These are phyloP conservation scores for Branchipolynoe longqiensis DNA, from an alignment of 2,888 invertebrate genomes.

Conservation along the genomic window DNA sequence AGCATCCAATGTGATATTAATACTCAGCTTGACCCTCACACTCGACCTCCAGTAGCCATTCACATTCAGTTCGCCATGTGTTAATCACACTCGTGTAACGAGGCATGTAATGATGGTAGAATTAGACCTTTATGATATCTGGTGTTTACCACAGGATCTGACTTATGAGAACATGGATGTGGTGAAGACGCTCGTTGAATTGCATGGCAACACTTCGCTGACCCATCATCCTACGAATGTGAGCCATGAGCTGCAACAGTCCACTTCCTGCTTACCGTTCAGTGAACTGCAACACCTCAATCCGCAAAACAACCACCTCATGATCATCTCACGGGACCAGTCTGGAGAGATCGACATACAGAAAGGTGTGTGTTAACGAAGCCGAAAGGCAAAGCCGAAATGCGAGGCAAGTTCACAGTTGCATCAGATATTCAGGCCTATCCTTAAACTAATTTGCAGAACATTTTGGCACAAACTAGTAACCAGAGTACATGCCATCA, in stretches of 20 bases:
- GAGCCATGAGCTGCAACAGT: too few relatives aligned
- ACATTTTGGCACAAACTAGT: too few relatives aligned
- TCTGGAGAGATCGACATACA: not conserved
- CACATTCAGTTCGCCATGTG: not conserved
- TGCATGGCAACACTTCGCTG: too few relatives aligned
- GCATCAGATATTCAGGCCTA: too few relatives aligned
- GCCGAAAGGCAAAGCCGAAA: too few relatives aligned
- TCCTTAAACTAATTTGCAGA: too few relatives aligned
- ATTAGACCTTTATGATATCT: not conserved
- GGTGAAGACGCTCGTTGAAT: not conserved
- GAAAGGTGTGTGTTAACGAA: not conserved
- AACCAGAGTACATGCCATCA: too few relatives aligned
- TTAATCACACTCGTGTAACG: not conserved
- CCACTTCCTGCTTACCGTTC: too few relatives aligned
- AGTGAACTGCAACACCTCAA: not conserved
- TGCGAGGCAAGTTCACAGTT: too few relatives aligned
- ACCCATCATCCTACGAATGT: too few relatives aligned
- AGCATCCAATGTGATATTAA: not conserved
- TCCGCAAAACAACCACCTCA: not conserved
- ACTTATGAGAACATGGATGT: conserved; percentile 19
- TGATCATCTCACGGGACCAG: conserved; percentile 24
- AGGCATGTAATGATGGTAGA: not conserved
- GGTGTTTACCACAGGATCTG: not conserved
- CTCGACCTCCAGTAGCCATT: not conserved
- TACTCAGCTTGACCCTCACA: not conserved